A percentile compares a stretch with the other conserved stretches of the same genome.
Conservation (phyloP, 2,113 vertebrate genomes). For the Osmerus mordax region DNA sequence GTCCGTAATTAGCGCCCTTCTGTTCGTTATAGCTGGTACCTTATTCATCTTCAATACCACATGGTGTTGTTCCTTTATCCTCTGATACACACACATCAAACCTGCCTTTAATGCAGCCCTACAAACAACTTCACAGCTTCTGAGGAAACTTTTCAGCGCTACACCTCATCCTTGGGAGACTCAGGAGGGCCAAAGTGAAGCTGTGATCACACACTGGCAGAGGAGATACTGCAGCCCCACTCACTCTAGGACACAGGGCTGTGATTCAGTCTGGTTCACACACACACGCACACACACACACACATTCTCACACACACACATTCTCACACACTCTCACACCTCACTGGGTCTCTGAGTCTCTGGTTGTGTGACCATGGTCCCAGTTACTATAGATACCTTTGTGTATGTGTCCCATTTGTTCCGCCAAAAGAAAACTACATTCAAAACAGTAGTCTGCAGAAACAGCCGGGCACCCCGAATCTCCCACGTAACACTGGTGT, state of each 20-base stretch:
- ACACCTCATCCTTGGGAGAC: not conserved
- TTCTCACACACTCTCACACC: not conserved
- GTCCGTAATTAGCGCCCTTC: constrained; percentile 46
- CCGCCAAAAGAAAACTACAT: not conserved
- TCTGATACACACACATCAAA: constrained; percentile 8
- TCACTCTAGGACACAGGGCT: not conserved
- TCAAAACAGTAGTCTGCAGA: not conserved
- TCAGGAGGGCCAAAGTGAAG: too few species aligned
- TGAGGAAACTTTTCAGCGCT: constrained; percentile 8
- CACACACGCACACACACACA: not conserved
- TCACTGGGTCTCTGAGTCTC: not conserved
- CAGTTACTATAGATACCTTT: not conserved
- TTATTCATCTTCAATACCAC: constrained; percentile 56
- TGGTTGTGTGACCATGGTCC: not conserved
- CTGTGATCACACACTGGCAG: not conserved
- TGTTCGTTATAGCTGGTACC: constrained; percentile 21
- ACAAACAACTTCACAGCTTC: constrained; percentile 1
- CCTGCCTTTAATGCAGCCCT: not conserved
- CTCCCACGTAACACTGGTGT: not conserved
- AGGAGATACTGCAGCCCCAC: not conserved
- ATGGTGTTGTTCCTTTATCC: constrained; percentile 32
- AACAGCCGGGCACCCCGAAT: not conserved
- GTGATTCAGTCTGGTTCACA: not conserved
- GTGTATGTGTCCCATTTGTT: not conserved
- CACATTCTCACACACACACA: not conserved